phyloP scores from a whole-genome alignment of 64 coral and sea anemone genomes.

The Stylophora pistillata region DNA sequence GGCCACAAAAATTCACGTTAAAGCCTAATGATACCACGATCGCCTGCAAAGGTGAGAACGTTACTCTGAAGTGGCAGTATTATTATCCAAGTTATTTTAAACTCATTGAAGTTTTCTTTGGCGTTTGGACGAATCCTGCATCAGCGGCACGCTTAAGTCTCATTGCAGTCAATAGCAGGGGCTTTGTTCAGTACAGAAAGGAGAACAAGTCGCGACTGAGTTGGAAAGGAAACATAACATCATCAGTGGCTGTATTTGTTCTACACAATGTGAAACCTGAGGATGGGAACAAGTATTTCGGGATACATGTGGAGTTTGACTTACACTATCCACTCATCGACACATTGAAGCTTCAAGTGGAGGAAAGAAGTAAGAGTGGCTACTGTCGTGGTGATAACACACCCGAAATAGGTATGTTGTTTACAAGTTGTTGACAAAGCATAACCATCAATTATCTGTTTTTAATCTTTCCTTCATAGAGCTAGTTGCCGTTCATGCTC shows the following conservation, averaged over 20 bases:
- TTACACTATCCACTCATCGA: background rate
- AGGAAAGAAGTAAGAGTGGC: background rate
- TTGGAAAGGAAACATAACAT: conserved; percentile 16
- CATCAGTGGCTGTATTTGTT: conserved; percentile 11
- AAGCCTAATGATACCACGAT: background rate
- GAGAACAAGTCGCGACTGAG: background rate
- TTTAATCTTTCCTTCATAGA: too few species aligned
- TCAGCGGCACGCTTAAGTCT: background rate
- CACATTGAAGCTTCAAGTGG: conserved; percentile 1
- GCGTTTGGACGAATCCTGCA: background rate
- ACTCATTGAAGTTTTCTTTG: background rate
- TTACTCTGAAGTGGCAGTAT: background rate
- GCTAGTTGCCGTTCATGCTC: too few species aligned
- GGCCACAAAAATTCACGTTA: background rate
- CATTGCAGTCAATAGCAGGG: background rate
- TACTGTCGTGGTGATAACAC: too few species aligned
- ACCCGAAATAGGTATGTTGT: too few species aligned
- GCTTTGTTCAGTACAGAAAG: background rate
- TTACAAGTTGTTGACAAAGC: too few species aligned
- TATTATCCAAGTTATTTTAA: background rate
- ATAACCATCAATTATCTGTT: too few species aligned
- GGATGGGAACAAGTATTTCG: background rate
- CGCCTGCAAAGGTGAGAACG: background rate
- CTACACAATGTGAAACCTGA: background rate
- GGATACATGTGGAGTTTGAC: conserved; percentile 24